Conservation (phyloP, 2,888 invertebrate genomes). For the Apotomis betuletana region DNA sequence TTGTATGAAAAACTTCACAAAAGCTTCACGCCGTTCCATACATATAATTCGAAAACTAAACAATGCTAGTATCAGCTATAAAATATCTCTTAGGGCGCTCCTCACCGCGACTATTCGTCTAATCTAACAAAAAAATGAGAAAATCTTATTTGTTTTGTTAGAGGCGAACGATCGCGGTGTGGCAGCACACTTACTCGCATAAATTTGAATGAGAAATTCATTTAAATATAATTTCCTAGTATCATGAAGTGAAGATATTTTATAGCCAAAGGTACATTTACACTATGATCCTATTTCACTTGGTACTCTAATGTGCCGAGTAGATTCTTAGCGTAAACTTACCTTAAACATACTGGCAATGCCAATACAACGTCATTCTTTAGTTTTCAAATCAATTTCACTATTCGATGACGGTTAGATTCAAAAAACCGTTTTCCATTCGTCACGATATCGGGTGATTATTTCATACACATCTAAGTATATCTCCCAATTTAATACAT, state of each 20-base stretch:
- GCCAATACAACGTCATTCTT: not conserved
- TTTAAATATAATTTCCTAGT: not conserved
- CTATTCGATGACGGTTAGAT: not conserved
- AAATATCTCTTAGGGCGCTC: not conserved
- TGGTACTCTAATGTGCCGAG: too few species aligned
- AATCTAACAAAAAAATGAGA: too few species aligned
- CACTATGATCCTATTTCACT: not conserved
- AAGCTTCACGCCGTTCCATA: not conserved
- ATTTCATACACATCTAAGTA: slow-evolving; percentile 12
- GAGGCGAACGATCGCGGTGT: too few species aligned
- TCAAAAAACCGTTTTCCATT: not conserved
- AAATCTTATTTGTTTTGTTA: too few species aligned
- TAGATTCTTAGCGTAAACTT: too few species aligned
- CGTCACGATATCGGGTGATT: slow-evolving; percentile 14
- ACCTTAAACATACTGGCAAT: not conserved
- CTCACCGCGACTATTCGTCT: too few species aligned
- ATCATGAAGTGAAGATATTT: not conserved
- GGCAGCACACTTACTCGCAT: not conserved
- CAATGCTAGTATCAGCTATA: not conserved
- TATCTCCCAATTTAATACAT: slow-evolving; percentile 25
- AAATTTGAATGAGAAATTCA: slow-evolving; percentile 1
- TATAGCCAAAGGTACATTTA: not conserved
- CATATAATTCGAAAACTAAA: slow-evolving; percentile 25
- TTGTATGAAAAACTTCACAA: slow-evolving; percentile 12
- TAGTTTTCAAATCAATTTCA: slow-evolving; percentile 10